These are phyloP conservation scores for Leptinotarsa tumamoca DNA, from an alignment of 2,888 invertebrate genomes.

Conservation along the genomic window DNA sequence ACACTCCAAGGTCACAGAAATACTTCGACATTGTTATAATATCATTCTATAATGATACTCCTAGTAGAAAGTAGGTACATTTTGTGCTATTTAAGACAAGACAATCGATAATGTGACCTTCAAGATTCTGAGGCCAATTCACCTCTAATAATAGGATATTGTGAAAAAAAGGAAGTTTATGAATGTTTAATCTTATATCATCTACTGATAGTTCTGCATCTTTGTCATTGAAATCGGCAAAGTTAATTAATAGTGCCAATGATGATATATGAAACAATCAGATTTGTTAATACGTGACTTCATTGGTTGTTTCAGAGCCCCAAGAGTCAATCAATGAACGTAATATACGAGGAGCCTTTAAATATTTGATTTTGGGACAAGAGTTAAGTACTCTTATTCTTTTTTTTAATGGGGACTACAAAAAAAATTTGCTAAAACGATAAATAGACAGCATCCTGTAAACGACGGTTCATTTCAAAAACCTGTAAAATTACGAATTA, in stretches of 20 bases:
- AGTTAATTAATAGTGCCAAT: background rate
- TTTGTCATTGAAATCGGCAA: background rate
- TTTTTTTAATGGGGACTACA: too few relatives aligned
- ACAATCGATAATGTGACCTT: conserved; percentile 39
- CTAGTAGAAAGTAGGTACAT: conserved; percentile 20
- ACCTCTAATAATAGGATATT: conserved; percentile 43
- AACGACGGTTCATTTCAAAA: too few relatives aligned
- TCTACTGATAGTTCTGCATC: conserved; percentile 29
- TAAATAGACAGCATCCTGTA: too few relatives aligned
- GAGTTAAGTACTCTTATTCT: too few relatives aligned
- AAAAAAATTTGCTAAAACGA: too few relatives aligned
- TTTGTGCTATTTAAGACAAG: conserved; percentile 22
- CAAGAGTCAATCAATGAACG: too few relatives aligned
- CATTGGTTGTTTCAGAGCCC: background rate
- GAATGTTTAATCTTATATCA: conserved; percentile 38
- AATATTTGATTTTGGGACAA: too few relatives aligned
- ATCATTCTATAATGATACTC: conserved; percentile 10
- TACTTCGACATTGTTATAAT: conserved; percentile 5
- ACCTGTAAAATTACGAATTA: too few relatives aligned
- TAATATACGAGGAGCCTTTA: too few relatives aligned
- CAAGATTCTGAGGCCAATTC: conserved; percentile 40
- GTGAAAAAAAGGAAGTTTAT: conserved; percentile 42
- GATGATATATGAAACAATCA: background rate
- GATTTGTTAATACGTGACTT: conserved; percentile 8
- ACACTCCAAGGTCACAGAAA: conserved; percentile 14